Percentiles rank a stretch among this genome's conserved stretches.
phyloP scores from a whole-genome alignment of 2,888 invertebrate genomes.

The Torymus tubicola region DNA sequence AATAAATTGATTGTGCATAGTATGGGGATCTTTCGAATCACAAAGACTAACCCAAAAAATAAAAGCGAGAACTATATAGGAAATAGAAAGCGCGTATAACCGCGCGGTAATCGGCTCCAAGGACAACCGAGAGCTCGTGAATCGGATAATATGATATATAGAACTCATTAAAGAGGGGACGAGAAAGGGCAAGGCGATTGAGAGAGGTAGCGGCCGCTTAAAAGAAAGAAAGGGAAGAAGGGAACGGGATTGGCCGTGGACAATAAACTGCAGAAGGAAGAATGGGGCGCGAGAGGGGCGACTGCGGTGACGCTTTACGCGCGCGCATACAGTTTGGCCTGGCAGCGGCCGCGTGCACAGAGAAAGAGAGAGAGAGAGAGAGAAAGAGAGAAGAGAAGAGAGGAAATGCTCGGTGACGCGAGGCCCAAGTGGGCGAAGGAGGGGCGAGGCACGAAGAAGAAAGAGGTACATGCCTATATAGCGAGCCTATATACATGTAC shows the following conservation, averaged over 20 bases:
- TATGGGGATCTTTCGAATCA: too few species aligned
- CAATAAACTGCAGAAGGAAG: slow-evolving; percentile 19
- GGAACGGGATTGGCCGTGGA: slow-evolving; percentile 4
- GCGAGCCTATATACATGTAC: neutral
- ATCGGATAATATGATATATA: slow-evolving; percentile 14
- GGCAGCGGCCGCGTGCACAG: too few species aligned
- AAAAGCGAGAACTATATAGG: too few species aligned
- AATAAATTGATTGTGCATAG: too few species aligned
- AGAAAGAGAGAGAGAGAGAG: too few species aligned
- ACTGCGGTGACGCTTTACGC: slow-evolving; percentile 18
- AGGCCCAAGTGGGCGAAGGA: neutral
- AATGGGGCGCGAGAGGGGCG: neutral
- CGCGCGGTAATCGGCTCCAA: too few species aligned
- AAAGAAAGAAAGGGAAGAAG: neutral
- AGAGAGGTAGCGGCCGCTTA: too few species aligned
- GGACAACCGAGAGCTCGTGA: neutral
- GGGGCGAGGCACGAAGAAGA: neutral
- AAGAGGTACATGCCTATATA: neutral
- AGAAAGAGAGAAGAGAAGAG: neutral
- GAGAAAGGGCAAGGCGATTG: neutral
- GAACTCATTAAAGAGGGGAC: slow-evolving; percentile 13
- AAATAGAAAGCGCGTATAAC: too few species aligned
- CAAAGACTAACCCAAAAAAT: too few species aligned
- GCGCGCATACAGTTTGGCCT: neutral
- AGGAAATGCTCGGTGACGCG: slow-evolving; percentile 39